A percentile compares a stretch with the other conserved stretches of the same genome.
Conservation (phyloP, 2,888 invertebrate genomes). For the Agrochola circellaris region DNA sequence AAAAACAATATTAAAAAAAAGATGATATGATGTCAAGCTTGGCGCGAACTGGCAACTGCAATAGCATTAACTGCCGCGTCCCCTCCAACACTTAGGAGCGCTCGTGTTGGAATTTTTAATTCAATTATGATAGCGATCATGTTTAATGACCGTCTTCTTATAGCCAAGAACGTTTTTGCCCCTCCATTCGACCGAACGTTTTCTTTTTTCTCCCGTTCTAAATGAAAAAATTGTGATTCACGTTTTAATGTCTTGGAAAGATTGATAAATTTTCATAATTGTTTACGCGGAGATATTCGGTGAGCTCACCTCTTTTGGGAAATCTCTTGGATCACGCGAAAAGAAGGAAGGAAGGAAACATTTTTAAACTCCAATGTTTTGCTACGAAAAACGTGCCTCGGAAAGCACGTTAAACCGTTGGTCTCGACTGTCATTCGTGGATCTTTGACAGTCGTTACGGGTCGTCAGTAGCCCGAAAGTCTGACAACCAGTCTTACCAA, state of each 20-base stretch:
- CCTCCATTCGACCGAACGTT: slow-evolving; percentile 70
- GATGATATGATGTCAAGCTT: slow-evolving; percentile 53
- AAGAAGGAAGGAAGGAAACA: not conserved
- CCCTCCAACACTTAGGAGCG: slow-evolving; percentile 76
- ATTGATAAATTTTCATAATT: slow-evolving; percentile 81
- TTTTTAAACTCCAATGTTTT: slow-evolving; percentile 15
- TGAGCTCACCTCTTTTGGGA: slow-evolving; percentile 43
- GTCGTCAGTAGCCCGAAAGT: too few species aligned
- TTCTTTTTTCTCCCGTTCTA: slow-evolving; percentile 54
- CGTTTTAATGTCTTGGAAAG: slow-evolving; percentile 76
- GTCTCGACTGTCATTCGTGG: too few species aligned
- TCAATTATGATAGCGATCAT: slow-evolving; percentile 91
- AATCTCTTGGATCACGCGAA: slow-evolving; percentile 19
- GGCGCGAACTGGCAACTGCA: slow-evolving; percentile 63
- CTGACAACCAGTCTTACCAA: too few species aligned
- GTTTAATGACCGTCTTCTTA: slow-evolving; percentile 88
- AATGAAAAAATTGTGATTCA: slow-evolving; percentile 67
- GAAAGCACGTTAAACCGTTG: too few species aligned
- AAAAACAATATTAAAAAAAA: slow-evolving; percentile 36
- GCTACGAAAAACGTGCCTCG: not conserved
- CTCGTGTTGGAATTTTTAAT: slow-evolving; percentile 90
- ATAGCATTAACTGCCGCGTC: slow-evolving; percentile 65
- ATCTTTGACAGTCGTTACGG: too few species aligned
- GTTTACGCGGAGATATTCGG: slow-evolving; percentile 71
- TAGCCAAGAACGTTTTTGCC: slow-evolving; percentile 79